phyloP scores from a whole-genome alignment of 2,797 vertebrate species.

The Dromococcyx pavoninus region DNA sequence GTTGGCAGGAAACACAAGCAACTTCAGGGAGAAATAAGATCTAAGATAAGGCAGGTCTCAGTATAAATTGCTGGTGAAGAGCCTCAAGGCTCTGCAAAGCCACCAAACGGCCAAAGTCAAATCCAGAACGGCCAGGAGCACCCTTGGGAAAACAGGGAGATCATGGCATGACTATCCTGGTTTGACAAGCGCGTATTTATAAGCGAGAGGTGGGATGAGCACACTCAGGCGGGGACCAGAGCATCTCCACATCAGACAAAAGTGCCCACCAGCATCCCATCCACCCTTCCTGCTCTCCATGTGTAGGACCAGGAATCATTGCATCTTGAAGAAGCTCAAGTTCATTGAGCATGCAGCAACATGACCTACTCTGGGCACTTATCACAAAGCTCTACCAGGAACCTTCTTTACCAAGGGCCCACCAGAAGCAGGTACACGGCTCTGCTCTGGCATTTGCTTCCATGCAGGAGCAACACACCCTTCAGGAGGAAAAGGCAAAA shows the following conservation, averaged over 20 bases:
- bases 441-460: background rate
- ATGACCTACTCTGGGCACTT: accelerated
- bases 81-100: background rate
- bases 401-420: background rate
- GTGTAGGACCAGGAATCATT: accelerated
- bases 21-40: background rate
- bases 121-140: background rate
- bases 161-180: too few relatives aligned
- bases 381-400: accelerated
- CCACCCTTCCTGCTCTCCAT: accelerated
- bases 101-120: background rate
- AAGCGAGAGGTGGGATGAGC: background rate
- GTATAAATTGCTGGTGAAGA: background rate
- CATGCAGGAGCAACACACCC: background rate
- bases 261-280: too few relatives aligned
- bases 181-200: background rate
- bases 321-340: accelerated
- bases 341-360: background rate
- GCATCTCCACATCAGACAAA: background rate
- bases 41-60: background rate
- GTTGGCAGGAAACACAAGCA: background rate
- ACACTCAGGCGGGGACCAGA: accelerated
- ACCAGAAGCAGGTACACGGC: background rate
- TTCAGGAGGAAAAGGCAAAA: background rate
- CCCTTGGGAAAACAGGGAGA: background rate